Base-by-base conservation (phyloP, 2,888 invertebrate genomes). In the Diloba caeruleocephala region DNA sequence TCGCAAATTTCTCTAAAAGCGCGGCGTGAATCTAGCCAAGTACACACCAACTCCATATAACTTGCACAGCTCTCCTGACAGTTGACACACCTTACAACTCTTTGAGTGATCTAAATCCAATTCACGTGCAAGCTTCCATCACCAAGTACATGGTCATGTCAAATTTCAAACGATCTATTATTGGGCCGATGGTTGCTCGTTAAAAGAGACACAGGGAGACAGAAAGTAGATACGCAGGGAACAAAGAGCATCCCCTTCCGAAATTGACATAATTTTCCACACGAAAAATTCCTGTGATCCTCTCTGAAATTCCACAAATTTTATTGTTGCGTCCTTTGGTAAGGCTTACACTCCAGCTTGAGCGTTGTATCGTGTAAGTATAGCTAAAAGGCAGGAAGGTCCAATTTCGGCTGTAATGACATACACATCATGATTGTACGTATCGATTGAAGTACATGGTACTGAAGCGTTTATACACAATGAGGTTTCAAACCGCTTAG, bases 251-350 rank as follows among this genome's bases (percentile, higher is more conserved):
- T 46, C 50, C 73, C 57, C 66, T 75, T 73, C 67, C 61, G 66
- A 79, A 82, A 81, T 79, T 82, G 79, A 80, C 82, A 81, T 80
- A 71, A 79, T 81, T 78, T 76, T 76, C 74, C 74, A 58, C 61
- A 69, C 71, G 78, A 76, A 72, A 78, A 76, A 78, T 73, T 78
- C 79, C 60, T 71, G 48, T 72, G 80, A 80, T 78, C 81, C 81
- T 39, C 74, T 78, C 72, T 60, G 58, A 68, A 75, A 79, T 81
- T 78, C 76, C 68, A 66, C 59, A 65, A 71, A 79, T 83, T 80
- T 78, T 77, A 79, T 81, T 76, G 76, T 78, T 67, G 56, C 63
- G 64, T 57, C 63, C 21, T 42, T 23, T 51, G 5, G 26, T 33
- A 25, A 28, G 60, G 37, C 19, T 1, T 0, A 8, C 1, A 13